phyloP scores from a whole-genome alignment of 2,113 vertebrate species.

The Nothobranchius kuhntae region DNA sequence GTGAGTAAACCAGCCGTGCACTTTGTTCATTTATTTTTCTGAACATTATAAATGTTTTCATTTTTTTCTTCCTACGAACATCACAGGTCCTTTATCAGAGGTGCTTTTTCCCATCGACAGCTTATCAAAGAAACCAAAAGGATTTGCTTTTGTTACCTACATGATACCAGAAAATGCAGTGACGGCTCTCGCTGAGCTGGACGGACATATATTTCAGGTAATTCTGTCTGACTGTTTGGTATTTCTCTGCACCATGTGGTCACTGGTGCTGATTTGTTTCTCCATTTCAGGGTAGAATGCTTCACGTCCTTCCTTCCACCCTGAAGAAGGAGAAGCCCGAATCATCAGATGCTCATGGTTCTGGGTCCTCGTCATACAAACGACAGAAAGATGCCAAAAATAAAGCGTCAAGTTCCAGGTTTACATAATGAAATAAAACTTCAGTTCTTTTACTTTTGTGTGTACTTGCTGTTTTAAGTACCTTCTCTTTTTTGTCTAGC shows the following conservation, averaged over 20 bases:
- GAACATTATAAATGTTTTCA: background rate
- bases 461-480: background rate
- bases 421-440: background rate
- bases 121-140: slow-evolving; percentile 93
- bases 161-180: slow-evolving; percentile 94
- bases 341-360: slow-evolving; percentile 28
- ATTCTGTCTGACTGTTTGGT: background rate
- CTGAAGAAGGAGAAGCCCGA: slow-evolving; percentile 86
- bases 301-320: slow-evolving; percentile 91
- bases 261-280: background rate
- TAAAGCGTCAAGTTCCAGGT: slow-evolving; percentile 92
- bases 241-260: background rate
- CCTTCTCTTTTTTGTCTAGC: slow-evolving; percentile 66
- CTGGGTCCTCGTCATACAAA: slow-evolving; percentile 87
- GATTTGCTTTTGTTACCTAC: slow-evolving; percentile 93
- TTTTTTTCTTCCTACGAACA: background rate
- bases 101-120: slow-evolving; percentile 90
- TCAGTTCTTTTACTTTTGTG: background rate
- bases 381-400: slow-evolving; percentile 88
- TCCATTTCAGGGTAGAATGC: slow-evolving; percentile 86
- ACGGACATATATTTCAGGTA: slow-evolving; percentile 96
- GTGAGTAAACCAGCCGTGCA: slow-evolving; percentile 61
- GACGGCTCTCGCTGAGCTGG: slow-evolving; percentile 85
- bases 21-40: background rate
- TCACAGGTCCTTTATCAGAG: slow-evolving; percentile 88